These are phyloP conservation scores for Aphidius colemani DNA, from an alignment of 2,888 invertebrate species.

Conservation along the genomic window DNA sequence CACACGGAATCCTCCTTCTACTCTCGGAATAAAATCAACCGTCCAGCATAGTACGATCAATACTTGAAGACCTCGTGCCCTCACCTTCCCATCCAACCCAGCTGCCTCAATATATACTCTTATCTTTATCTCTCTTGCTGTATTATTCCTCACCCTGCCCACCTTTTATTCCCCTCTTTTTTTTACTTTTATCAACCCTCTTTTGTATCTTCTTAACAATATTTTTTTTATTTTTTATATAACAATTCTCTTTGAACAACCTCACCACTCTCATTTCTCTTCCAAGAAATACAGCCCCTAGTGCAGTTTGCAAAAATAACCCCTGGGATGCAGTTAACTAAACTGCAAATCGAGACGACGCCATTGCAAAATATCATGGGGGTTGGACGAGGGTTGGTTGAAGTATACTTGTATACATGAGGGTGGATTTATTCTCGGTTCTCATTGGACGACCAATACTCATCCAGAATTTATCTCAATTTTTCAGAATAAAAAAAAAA, in stretches of 20 bases:
- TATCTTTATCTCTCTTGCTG: slow-evolving; percentile 20
- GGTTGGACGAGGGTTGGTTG: slow-evolving; percentile 6
- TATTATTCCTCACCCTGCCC: slow-evolving; percentile 5
- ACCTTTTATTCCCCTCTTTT: slow-evolving; percentile 16
- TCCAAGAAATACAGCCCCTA: slow-evolving; percentile 15
- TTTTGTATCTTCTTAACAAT: not conserved
- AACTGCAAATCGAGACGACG: slow-evolving; percentile 15
- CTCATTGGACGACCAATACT: slow-evolving; percentile 16
- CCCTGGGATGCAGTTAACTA: slow-evolving; percentile 7
- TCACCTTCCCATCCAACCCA: slow-evolving; percentile 6
- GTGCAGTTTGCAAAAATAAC: not conserved
- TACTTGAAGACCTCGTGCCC: slow-evolving; percentile 49
- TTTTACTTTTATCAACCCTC: not conserved
- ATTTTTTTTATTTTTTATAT: not conserved
- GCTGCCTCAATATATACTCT: not conserved
- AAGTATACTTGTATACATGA: slow-evolving; percentile 14
- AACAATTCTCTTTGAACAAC: not conserved
- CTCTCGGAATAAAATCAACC: slow-evolving; percentile 53
- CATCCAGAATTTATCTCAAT: too few species aligned
- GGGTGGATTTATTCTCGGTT: slow-evolving; percentile 11
- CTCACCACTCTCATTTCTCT: not conserved
- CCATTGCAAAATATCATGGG: slow-evolving; percentile 13
- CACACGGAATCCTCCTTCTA: slow-evolving; percentile 53
- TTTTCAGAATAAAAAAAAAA: too few species aligned
- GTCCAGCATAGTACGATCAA: slow-evolving; percentile 51